Evolutionary conservation across 1,140 invertebrate species (phyloP), one percentile per base, ranked within the genome.

Genomic region (Orius laevigatus): DNA sequence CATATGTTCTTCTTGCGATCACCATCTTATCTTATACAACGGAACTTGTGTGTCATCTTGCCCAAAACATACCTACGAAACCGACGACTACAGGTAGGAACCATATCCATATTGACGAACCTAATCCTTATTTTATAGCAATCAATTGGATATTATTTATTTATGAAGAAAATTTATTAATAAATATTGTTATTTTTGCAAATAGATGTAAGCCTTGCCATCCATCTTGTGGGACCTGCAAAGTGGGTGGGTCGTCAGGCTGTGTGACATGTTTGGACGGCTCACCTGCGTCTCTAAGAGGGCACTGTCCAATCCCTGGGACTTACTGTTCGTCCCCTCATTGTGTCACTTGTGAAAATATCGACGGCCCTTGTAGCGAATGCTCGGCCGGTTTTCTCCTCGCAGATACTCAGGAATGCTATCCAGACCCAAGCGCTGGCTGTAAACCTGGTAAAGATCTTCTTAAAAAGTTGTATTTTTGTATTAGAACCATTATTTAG

Each of bases 41-140:
- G 79, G 79, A 54, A 78, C 76, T 55, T 90, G 86, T 63, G 70
- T 80, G 48, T 76, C 81, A 1, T 71, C 79, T 1, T 91, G 86
- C 70, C 85, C 85, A 3, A 55, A 72, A 1, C 74, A 79, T 47
- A 83, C 81, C 1, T 87, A 75, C 58, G 83, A 87, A 66, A 85
- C 81, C 1, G 80, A 84, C 55, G 81, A 85, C 59, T 82, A 85
- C 62, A 75, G 74, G 73, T 77, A 56, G 66, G 66, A 59, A n/a
- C n/a, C n/a, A 8, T 45, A 5, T 14, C 6, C 42, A 42, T 25
- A 25, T 8, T 25, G 25, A 25, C 8, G 8, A 8, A 25, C 8
- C 25, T 25, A 25, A 25, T 25, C 8, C 16, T 8, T 1, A 15
- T 10, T 12, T 20, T 20, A 15, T 16, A 19, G 15, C 20, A 20